phyloP scores from a whole-genome alignment of 2,888 invertebrate genomes.

The Pachliopta kotzebuea region DNA sequence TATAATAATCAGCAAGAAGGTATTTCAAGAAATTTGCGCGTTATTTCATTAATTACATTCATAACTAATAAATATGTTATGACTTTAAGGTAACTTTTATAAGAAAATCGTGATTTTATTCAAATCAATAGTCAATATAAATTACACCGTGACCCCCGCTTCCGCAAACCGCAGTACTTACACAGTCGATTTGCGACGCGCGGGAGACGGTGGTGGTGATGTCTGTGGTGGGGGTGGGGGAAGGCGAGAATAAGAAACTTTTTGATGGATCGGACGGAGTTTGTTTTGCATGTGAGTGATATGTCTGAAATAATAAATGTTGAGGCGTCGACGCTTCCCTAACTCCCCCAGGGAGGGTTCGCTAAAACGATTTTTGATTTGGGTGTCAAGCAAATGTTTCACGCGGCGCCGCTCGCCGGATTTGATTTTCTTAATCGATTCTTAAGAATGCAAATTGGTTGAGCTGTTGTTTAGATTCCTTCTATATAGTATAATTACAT shows the following conservation, averaged over 20 bases:
- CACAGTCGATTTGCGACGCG: constrained; percentile 76
- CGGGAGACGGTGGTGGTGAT: constrained; percentile 36
- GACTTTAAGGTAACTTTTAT: neutral
- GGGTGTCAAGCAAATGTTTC: constrained; percentile 81
- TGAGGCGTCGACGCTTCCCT: constrained; percentile 77
- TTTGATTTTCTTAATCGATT: constrained; percentile 80
- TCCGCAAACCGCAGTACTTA: constrained; percentile 69
- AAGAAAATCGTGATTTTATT: constrained; percentile 30
- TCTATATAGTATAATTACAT: too few species aligned
- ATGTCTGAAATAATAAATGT: constrained; percentile 81
- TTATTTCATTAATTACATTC: too few species aligned
- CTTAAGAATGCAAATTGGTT: constrained; percentile 61
- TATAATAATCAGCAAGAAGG: too few species aligned
- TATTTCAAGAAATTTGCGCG: too few species aligned
- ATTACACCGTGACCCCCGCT: constrained; percentile 37
- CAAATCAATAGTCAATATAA: constrained; percentile 23
- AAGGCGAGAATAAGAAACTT: constrained; percentile 65
- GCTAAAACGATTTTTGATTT: constrained; percentile 81
- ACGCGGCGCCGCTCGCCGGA: constrained; percentile 73
- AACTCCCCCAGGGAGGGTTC: constrained; percentile 64
- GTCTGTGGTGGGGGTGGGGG: constrained; percentile 43
- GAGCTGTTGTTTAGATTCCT: constrained; percentile 16
- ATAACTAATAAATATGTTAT: too few species aligned
- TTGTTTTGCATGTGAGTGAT: constrained; percentile 81
- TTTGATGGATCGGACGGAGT: constrained; percentile 80